A percentile compares a stretch with the other conserved stretches of the same genome.
These are phyloP conservation scores for Microtus montanus DNA, from an alignment of 2,113 vertebrate genomes.

Conservation along the genomic window DNA sequence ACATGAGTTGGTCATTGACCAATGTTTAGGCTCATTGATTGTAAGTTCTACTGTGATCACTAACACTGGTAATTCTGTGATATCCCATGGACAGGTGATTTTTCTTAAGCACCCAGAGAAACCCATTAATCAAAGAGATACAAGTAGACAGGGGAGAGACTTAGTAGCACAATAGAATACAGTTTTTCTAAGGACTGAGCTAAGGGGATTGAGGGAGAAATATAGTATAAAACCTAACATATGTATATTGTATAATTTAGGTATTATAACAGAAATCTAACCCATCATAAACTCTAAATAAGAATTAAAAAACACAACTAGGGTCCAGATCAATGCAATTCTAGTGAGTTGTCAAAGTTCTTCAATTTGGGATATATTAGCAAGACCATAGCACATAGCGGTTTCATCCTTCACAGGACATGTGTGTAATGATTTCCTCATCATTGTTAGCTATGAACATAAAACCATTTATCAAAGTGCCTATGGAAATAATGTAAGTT, in stretches of 20 bases:
- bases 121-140: background rate
- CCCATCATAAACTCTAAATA: background rate
- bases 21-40: background rate
- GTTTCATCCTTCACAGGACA: accelerated
- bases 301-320: background rate
- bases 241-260: background rate
- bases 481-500: background rate
- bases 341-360: background rate
- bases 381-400: background rate
- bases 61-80: background rate
- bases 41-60: background rate
- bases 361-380: background rate
- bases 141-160: background rate
- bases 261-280: background rate
- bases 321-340: background rate
- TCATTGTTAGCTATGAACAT: background rate
- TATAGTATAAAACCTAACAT: background rate
- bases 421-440: background rate
- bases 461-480: background rate
- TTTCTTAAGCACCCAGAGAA: background rate
- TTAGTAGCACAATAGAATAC: background rate
- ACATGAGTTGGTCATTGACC: background rate
- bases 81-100: background rate
- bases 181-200: no score
- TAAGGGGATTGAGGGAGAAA: background rate